These are phyloP conservation scores for Tamandua tetradactyla DNA, from an alignment of 2,797 vertebrate genomes.

Conservation along the genomic window DNA sequence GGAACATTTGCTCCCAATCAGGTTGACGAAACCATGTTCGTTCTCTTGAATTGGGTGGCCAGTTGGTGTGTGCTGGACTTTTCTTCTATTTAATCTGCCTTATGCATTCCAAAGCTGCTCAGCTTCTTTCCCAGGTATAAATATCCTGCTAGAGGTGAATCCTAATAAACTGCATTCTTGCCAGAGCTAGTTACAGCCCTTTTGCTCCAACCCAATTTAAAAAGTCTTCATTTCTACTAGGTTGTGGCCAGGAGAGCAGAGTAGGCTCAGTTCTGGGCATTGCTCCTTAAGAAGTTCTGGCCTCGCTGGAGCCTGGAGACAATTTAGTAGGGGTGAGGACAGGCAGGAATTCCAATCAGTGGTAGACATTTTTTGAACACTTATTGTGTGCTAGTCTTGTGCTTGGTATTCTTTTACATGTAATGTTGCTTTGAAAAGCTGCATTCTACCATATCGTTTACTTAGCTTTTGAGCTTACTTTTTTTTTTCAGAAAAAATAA, in stretches of 20 bases:
- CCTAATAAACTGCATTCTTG: neutral
- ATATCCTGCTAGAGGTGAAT: neutral
- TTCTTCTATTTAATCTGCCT: neutral
- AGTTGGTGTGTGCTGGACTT: neutral
- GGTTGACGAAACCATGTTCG: neutral
- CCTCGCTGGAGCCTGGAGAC: neutral
- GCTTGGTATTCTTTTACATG: neutral
- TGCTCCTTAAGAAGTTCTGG: neutral
- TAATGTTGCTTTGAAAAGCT: conserved; percentile 26
- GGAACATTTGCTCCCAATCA: neutral
- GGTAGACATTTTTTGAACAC: neutral
- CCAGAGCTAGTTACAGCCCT: neutral
- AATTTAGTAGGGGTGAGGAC: neutral
- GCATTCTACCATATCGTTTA: conserved; percentile 87
- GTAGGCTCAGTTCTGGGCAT: neutral
- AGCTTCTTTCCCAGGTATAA: neutral
- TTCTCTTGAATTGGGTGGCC: neutral
- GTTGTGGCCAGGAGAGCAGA: neutral
- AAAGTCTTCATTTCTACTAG: neutral
- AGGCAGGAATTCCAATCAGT: neutral
- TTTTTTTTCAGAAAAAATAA: conserved; percentile 90
- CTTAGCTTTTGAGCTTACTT: conserved; percentile 93
- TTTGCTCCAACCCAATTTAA: neutral
- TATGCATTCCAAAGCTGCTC: conserved; percentile 26
- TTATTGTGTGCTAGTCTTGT: neutral